Base-by-base conservation (phyloP, 2,888 invertebrate species). In the Diplazon laetatorius region DNA sequence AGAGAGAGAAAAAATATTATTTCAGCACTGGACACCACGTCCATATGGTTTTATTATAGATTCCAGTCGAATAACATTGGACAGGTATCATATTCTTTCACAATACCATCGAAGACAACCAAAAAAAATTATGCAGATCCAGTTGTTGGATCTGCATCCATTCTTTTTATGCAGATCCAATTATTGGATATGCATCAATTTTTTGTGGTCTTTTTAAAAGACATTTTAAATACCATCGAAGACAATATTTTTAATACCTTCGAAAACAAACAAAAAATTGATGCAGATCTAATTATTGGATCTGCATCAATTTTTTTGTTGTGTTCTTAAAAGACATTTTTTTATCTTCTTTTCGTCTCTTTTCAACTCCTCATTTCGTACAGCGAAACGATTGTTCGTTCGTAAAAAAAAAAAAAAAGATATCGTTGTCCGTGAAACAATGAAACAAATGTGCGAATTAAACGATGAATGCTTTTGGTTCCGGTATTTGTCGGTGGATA, bases 371-470 rank as follows among this genome's bases (percentile, higher is more conserved):
- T n/a, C n/a, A n/a, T n/a, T n/a, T 37, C 9, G 37, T 6, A 55
- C 55, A 55, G 8, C 30, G 30, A 55, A 55, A 10, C 30, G 30
- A 55, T 30, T 55, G 55, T 55, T 55, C 30, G 30, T n/a, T 30
- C 14, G 16, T n/a, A n/a, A n/a, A n/a, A 9, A 30, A 30, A 55
- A 30, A 30, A 55, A 55, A 9, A 30, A 35, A 14, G 55, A 55
- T 55, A 8, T 52, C 14, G 52, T 30, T 10, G 25, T 22, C 6
- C 22, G 6, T n/a, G n/a, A n/a, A 25, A 55, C 55, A 35, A 35
- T 55, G 30, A 35, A 9, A 20, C 12, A 25, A 65, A 65, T n/a
- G 65, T 50, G 65, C 37, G 39, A 65, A 65, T 10, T 50, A 20
- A n/a, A 48, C 35, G 14, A 35, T n/a, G 48, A 48, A 63, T 63